Evolutionary conservation across 2,113 vertebrate genomes (phyloP), one percentile per base, ranked within the genome.

Genomic region (Salvelinus sp.): DNA sequence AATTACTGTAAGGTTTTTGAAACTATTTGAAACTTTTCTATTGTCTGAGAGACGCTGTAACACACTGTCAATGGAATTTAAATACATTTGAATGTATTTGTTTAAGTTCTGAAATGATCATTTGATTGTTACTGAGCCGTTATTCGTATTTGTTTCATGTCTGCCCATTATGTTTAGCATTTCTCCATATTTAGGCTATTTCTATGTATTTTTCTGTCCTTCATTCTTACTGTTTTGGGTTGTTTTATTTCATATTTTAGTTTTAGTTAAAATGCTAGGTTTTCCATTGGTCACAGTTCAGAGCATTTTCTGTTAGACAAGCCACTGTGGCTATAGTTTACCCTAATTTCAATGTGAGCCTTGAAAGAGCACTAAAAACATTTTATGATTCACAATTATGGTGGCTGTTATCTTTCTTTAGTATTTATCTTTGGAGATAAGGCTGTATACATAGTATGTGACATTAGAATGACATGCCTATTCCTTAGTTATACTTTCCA

Each of bases 331-430:
- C 58, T 22, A 72, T 81, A 74, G 72, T 79, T 22, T 47, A 63
- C 66, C 33, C 10, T 74, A 33, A 79, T 44, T 44, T 44, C 38
- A 2, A 79, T 74, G 75, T 85, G 81, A 90, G 83, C 72, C 79
- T 44, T 83, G 69, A 80, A 78, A 85, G 47, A 82, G 80, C 85
- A 91, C 84, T 84, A 88, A 90, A 91, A 57, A 30, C 50, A 74
- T 86, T 87, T 85, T 72, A 76, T 77, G 74, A 90, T 76, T 79
- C 78, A 83, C 76, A 62, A 3, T 16, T 75, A 23, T 30, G 0
- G 18, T 20, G 25, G 18, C 14, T 58, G n/a, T n/a, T 47, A 23
- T 47, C 27, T 10, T 30, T 33, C 0, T 22, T 54, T 4, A n/a
- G 23, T 27, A 70, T 30, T 28, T 16, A 3, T 33, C 28, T 67